These are phyloP conservation scores for Podargus strigoides DNA, from an alignment of 2,797 vertebrate species.

Conservation along the genomic window DNA sequence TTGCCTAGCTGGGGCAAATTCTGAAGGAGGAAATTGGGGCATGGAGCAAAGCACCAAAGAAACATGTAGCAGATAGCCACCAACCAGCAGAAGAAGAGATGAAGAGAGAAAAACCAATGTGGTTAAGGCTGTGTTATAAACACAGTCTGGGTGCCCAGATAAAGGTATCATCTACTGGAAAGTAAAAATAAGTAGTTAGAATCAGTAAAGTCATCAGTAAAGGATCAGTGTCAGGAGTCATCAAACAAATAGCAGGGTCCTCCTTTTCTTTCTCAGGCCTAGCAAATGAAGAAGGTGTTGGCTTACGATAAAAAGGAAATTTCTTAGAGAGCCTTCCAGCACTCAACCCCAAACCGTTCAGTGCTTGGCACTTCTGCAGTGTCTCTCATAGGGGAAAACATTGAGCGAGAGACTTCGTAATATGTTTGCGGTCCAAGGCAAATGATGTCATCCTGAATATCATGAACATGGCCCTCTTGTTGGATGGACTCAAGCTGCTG, in stretches of 20 bases:
- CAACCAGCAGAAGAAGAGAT: background rate
- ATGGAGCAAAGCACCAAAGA: background rate
- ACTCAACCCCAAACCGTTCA: background rate
- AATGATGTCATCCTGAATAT: background rate
- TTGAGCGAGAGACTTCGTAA: accelerated
- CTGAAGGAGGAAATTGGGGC: background rate
- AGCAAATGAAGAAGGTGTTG: background rate
- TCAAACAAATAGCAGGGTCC: background rate
- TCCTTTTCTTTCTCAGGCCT: background rate
- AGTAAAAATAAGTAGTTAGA: background rate
- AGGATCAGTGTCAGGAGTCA: background rate
- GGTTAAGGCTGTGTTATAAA: background rate
- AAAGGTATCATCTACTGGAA: background rate
- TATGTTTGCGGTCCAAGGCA: background rate
- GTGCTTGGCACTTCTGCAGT: background rate
- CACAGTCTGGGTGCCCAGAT: background rate
- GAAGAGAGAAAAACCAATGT: background rate
- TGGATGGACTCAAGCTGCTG: background rate
- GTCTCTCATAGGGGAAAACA: background rate
- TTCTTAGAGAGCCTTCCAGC: background rate
- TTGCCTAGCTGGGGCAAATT: background rate
- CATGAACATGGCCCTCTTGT: accelerated
- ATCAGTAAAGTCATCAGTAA: background rate
- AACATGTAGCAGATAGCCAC: background rate
- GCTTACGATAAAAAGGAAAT: background rate